Evolutionary conservation across 1,140 invertebrate species (phyloP).

Genomic region (Ips typographus): DNA sequence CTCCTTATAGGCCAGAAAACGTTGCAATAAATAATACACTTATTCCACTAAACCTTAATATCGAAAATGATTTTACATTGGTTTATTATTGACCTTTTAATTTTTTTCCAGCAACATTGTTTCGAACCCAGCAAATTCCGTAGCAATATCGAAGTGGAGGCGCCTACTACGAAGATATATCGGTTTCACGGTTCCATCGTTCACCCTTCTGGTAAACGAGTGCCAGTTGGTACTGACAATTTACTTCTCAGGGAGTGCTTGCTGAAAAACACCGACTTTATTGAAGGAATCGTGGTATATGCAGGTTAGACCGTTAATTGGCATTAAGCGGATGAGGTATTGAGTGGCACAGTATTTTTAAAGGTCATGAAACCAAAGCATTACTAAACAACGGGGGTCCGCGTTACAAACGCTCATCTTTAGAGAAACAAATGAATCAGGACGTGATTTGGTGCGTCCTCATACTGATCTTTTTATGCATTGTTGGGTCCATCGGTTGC

Average conservation of each 20-base stretch:
- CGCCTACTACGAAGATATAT: conserved; percentile 94
- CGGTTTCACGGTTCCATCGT: conserved; percentile 90
- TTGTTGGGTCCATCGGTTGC: conserved; percentile 87
- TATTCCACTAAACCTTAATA: no score
- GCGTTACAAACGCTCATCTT: conserved; percentile 88
- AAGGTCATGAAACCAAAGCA: conserved; percentile 95
- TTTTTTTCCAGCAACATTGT: conserved; percentile 57
- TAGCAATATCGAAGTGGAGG: conserved; percentile 85
- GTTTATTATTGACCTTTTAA: not conserved
- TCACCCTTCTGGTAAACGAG: conserved; percentile 74
- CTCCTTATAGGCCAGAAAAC: no score
- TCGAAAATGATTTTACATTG: no score
- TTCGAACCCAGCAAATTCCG: conserved; percentile 82
- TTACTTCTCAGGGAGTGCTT: conserved; percentile 91
- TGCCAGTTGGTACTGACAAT: conserved; percentile 90
- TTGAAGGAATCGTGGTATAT: conserved; percentile 97
- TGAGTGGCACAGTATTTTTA: not conserved
- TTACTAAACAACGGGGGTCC: conserved; percentile 97
- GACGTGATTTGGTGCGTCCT: conserved; percentile 97
- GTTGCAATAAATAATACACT: no score
- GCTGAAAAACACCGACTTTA: conserved; percentile 90
- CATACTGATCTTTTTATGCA: conserved; percentile 86
- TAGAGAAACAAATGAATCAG: conserved; percentile 92
- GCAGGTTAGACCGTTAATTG: conserved; percentile 64
- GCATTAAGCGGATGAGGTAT: not conserved